Base-by-base conservation (phyloP, 2,888 invertebrate genomes). In the Imbricaverruca yamaguchii region DNA sequence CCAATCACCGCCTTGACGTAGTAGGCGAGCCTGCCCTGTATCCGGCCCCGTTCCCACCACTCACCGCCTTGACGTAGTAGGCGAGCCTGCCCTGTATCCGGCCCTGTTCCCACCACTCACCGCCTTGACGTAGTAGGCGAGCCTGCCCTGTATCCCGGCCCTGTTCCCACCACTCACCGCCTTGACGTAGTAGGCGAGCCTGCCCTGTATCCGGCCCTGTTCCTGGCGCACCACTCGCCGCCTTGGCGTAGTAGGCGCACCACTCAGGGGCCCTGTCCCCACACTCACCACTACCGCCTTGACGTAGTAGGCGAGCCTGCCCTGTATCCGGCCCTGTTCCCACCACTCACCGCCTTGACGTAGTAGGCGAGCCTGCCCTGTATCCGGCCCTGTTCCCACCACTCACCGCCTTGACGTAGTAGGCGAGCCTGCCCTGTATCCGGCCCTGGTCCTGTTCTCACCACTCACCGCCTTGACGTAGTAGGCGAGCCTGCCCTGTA, bases 11-110 rank as follows among this genome's bases (percentile, higher is more conserved):
- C 90, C 85, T 89, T 89, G 21, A 88, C 88, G 84, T 87, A 90
- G 85, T 90, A 90, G 84, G 92, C 93, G 81, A 96, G 89, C 0
- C 92, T 93, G 86, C 94, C 94, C 84, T 94, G 94, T 39, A 39
- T 39, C 39, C 39, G 39, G 39, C 39, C 39, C 39, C 4, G 39
- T 39, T 4, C 39, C 2, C 39, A 39, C 39, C 39, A 39, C 85
- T 85, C 85, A 88, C 88, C 84, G 90, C 90, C 85, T 89, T 89
- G 21, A 88, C 88, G 84, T 87, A 90, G 85, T 90, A 90, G 84
- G 92, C 93, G 81, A 96, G 89, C 0, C 92, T 93, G 86, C 94
- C 94, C 84, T 94, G 94, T 39, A 39, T 39, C 39, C 39, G 39
- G 39, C 39, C 39, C 39, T 39, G 39, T 39, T 4, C 39, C 2